A percentile compares a stretch with the other conserved stretches of the same genome.
Conservation (phyloP, 1,140 invertebrate genomes). For the Drosophila pruinosa region DNA sequence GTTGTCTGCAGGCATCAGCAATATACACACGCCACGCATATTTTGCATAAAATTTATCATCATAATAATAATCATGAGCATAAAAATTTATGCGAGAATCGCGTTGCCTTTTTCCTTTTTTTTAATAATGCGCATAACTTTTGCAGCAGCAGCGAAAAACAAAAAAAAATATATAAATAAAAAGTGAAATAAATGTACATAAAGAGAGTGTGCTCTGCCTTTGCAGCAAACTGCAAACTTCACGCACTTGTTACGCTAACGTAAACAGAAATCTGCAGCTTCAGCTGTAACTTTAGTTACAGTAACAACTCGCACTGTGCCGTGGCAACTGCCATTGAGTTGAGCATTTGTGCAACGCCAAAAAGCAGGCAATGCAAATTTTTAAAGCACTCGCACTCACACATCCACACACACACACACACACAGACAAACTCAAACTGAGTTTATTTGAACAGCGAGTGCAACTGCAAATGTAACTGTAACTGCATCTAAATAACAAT, state of each 20-base stretch:
- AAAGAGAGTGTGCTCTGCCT: constrained; percentile 1
- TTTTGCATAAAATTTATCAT: constrained; percentile 50
- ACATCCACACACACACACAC: background rate
- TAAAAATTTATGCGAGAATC: constrained; percentile 60
- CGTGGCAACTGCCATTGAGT: no score
- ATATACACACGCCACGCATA: constrained; percentile 1
- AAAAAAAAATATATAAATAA: background rate
- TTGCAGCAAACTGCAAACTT: constrained; percentile 33
- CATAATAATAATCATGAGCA: constrained; percentile 61
- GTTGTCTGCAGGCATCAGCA: background rate
- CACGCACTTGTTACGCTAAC: constrained; percentile 32
- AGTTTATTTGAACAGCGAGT: constrained; percentile 35
- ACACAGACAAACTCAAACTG: no score
- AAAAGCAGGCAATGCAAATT: constrained; percentile 65
- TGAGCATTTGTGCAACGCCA: background rate
- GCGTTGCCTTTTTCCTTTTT: no score
- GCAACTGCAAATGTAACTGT: constrained; percentile 46
- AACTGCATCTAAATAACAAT: constrained; percentile 74
- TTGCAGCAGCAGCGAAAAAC: constrained; percentile 20
- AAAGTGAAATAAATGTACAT: background rate
- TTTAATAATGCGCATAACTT: constrained; percentile 73
- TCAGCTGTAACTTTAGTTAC: background rate
- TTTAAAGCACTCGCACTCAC: constrained; percentile 40
- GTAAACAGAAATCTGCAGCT: background rate
- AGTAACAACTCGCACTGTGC: background rate